Evolutionary conservation across 2,888 invertebrate species (phyloP).

Genomic region (Drosophila eohydei): DNA sequence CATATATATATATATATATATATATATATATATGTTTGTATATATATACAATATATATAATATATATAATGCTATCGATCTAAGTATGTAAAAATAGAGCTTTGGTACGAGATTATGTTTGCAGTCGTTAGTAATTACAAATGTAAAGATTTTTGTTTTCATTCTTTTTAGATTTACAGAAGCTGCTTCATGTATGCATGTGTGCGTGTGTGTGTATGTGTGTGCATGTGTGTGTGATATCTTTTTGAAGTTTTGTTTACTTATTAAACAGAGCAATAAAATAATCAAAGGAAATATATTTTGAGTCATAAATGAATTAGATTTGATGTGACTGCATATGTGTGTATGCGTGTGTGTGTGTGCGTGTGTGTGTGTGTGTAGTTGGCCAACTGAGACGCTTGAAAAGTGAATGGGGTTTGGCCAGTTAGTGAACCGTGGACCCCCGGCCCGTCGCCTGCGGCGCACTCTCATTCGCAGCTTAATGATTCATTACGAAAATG

Average conservation of each 20-base stretch:
- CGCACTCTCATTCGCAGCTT: background rate
- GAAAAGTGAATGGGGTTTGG: conserved; percentile 36
- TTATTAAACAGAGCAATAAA: conserved; percentile 16
- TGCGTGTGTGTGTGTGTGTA: conserved; percentile 1
- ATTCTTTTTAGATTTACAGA: conserved; percentile 25
- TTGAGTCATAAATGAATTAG: background rate
- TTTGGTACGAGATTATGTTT: conserved; percentile 51
- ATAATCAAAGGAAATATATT: conserved; percentile 1
- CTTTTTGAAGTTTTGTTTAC: background rate
- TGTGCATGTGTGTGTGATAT: background rate
- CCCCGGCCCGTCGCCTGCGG: background rate
- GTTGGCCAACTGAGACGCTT: background rate
- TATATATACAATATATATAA: background rate
- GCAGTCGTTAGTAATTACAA: conserved; percentile 63
- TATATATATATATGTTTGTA: background rate
- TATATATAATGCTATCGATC: conserved; percentile 44
- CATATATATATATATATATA: conserved; percentile 4
- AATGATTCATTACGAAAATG: conserved; percentile 70
- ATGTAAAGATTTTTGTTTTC: conserved; percentile 30
- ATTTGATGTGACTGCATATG: background rate
- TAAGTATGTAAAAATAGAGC: conserved; percentile 46
- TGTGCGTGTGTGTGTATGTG: conserved; percentile 1
- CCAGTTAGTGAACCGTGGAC: conserved; percentile 7
- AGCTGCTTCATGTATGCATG: conserved; percentile 14
- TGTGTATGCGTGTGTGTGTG: conserved; percentile 7